A percentile compares a stretch with the other conserved stretches of the same genome.
phyloP scores from a whole-genome alignment of 2,888 invertebrate species.

The Andrena marginata region DNA sequence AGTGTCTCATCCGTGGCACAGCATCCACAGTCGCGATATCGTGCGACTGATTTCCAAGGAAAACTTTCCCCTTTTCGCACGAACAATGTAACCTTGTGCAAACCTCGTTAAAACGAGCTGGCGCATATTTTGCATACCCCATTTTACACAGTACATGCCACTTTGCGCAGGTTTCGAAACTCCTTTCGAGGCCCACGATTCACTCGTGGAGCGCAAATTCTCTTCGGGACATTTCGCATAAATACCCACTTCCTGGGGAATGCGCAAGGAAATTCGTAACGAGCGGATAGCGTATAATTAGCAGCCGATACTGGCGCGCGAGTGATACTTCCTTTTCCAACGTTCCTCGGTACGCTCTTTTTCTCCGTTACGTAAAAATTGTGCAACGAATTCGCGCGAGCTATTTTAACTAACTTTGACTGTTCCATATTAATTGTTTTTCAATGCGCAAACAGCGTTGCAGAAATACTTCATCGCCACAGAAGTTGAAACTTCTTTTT shows the following conservation, averaged over 20 bases:
- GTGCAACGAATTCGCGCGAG: background rate
- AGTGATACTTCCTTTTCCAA: conserved; percentile 7
- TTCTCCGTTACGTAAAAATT: conserved; percentile 6
- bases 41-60: background rate
- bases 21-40: background rate
- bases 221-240: conserved; percentile 8
- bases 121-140: conserved; percentile 16
- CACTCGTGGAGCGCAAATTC: conserved; percentile 15
- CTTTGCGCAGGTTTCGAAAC: conserved; percentile 16
- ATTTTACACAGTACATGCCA: background rate
- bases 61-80: conserved; percentile 27
- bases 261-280: conserved; percentile 6
- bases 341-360: too few relatives aligned
- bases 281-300: background rate
- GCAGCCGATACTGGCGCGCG: background rate
- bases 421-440: background rate
- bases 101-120: background rate
- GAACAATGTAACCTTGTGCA: conserved; percentile 22
- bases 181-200: background rate
- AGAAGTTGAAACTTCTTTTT: background rate
- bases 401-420: background rate
- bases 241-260: conserved; percentile 27
- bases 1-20: background rate
- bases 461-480: background rate
- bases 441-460: background rate